Evolutionary conservation across 2,888 invertebrate genomes (phyloP).

Genomic region (Meteorus colon): DNA sequence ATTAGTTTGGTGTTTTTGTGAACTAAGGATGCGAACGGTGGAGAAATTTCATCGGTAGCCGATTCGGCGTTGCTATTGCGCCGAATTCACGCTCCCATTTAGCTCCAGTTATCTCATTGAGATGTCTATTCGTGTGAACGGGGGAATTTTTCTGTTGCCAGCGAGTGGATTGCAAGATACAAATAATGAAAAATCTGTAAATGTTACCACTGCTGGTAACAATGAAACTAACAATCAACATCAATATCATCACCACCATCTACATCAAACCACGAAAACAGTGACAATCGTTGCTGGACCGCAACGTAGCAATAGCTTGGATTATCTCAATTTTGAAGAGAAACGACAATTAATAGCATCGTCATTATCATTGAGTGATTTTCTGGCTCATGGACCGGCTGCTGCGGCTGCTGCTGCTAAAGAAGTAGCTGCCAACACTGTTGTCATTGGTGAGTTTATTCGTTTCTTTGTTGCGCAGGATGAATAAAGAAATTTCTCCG

Average conservation of each 20-base stretch:
- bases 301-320: constrained; percentile 87
- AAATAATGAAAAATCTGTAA: constrained; percentile 51
- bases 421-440: constrained; percentile 74
- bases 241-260: constrained; percentile 55
- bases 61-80: background rate
- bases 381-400: constrained; percentile 82
- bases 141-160: constrained; percentile 70
- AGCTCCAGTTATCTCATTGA: constrained; percentile 39
- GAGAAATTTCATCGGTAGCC: constrained; percentile 31
- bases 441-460: constrained; percentile 69
- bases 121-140: constrained; percentile 72
- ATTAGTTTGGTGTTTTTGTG: too few relatives aligned
- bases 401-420: constrained; percentile 74
- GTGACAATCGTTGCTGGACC: constrained; percentile 79
- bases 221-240: constrained; percentile 56
- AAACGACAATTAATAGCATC: constrained; percentile 92
- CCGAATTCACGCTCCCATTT: constrained; percentile 16
- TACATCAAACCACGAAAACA: constrained; percentile 73
- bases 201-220: constrained; percentile 40
- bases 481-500: background rate
- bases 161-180: constrained; percentile 58
- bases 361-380: constrained; percentile 89
- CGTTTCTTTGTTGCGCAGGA: background rate
- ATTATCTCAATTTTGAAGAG: constrained; percentile 93
- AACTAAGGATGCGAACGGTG: background rate